Evolutionary conservation across 2,888 invertebrate genomes (phyloP).

Genomic region (Drosophila subquinaria): DNA sequence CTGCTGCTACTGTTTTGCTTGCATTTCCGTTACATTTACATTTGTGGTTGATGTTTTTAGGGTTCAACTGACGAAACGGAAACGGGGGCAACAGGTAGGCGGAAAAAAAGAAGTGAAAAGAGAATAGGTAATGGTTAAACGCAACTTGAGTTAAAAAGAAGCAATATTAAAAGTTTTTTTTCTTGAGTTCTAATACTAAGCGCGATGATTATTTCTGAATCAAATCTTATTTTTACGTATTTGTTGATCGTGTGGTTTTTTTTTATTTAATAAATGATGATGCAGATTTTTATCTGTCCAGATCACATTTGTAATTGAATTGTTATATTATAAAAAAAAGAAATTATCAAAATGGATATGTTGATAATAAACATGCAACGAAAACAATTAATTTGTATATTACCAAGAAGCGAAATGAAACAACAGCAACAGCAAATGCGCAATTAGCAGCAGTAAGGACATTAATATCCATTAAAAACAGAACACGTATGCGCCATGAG

Average conservation of each 20-base stretch:
- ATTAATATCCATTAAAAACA: slow-evolving; percentile 69
- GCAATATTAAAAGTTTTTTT: no score
- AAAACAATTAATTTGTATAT: slow-evolving; percentile 67
- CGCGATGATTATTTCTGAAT: slow-evolving; percentile 9
- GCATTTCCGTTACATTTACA: slow-evolving; percentile 69
- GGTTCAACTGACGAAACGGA: slow-evolving; percentile 31
- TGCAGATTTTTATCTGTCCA: slow-evolving; percentile 48
- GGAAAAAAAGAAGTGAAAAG: no score
- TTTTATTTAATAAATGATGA: slow-evolving; percentile 51
- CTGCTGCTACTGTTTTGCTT: slow-evolving; percentile 66
- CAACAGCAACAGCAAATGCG: slow-evolving; percentile 28
- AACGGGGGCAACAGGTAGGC: not conserved
- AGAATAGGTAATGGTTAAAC: no score
- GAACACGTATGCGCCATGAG: slow-evolving; percentile 59
- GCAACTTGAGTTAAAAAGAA: no score
- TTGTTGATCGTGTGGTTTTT: slow-evolving; percentile 28
- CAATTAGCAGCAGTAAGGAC: slow-evolving; percentile 62
- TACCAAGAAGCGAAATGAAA: slow-evolving; percentile 34
- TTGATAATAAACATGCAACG: slow-evolving; percentile 68
- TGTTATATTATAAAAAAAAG: slow-evolving; percentile 12
- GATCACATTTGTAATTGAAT: slow-evolving; percentile 21
- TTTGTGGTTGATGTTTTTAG: slow-evolving; percentile 58
- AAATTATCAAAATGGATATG: slow-evolving; percentile 12
- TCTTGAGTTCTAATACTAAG: no score
- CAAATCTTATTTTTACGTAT: slow-evolving; percentile 26